phyloP scores from a whole-genome alignment of 2,113 vertebrate species.

The Orientallactaga bullata region DNA sequence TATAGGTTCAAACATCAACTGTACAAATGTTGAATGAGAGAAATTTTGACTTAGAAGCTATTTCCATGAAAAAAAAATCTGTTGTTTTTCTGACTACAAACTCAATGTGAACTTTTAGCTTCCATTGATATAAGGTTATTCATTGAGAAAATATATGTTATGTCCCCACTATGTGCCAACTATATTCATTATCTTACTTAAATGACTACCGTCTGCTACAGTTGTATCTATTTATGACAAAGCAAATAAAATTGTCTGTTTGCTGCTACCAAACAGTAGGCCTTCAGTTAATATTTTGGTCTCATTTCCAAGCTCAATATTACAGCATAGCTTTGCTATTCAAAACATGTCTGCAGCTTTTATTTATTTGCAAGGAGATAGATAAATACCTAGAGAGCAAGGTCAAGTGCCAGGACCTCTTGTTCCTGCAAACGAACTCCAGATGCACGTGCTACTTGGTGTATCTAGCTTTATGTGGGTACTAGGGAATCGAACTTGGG shows the following conservation, averaged over 20 bases:
- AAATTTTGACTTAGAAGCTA: constrained; percentile 47
- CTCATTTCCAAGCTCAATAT: neutral
- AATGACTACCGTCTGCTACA: neutral
- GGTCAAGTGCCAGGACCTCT: too few relatives aligned
- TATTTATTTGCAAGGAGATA: neutral
- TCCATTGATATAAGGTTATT: neutral
- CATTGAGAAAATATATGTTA: constrained; percentile 40
- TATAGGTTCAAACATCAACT: constrained; percentile 60
- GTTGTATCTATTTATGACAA: constrained; percentile 28
- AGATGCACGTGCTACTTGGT: too few relatives aligned
- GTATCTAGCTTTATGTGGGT: too few relatives aligned
- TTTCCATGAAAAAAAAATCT: neutral
- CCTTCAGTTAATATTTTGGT: neutral
- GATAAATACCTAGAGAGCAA: too few relatives aligned
- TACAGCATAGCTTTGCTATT: neutral
- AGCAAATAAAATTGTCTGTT: neutral
- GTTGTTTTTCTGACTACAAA: constrained; percentile 41
- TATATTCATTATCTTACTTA: constrained; percentile 38
- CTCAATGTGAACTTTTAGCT: neutral
- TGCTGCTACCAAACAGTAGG: neutral
- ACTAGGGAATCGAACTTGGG: too few relatives aligned
- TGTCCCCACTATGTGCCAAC: neutral
- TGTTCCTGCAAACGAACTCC: too few relatives aligned
- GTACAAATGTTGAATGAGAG: constrained; percentile 50
- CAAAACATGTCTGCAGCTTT: neutral